Conservation (phyloP, 2,888 invertebrate species). For the Laspeyria flexula region DNA sequence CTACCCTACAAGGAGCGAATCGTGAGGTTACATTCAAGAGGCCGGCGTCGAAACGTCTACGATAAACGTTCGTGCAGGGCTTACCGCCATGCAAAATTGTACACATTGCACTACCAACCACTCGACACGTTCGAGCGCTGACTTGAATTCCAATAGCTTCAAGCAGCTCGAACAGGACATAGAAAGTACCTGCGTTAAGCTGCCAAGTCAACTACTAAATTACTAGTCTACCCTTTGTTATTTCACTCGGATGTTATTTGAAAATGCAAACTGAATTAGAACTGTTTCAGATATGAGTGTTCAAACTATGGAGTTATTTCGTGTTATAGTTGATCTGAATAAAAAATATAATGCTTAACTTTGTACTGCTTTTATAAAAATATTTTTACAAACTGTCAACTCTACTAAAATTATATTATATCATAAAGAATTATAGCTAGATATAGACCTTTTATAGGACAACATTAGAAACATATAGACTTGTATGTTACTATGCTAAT, state of each 20-base stretch:
- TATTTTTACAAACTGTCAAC: too few relatives aligned
- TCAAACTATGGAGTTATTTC: too few relatives aligned
- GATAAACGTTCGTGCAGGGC: conserved; percentile 29
- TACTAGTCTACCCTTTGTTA: background rate
- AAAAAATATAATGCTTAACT: too few relatives aligned
- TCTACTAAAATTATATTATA: too few relatives aligned
- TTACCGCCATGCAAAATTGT: conserved; percentile 27
- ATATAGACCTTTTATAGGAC: too few relatives aligned
- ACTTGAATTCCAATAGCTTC: conserved; percentile 21
- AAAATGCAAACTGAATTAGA: too few relatives aligned
- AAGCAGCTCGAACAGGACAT: conserved; percentile 22
- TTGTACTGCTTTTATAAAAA: too few relatives aligned
- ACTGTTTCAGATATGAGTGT: too few relatives aligned
- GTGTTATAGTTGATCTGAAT: too few relatives aligned
- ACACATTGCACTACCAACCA: conserved; percentile 16
- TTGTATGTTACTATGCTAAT: too few relatives aligned
- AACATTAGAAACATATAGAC: too few relatives aligned
- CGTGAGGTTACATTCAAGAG: conserved; percentile 23
- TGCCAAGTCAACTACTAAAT: background rate
- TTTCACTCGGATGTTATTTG: background rate
- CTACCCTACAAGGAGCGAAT: background rate
- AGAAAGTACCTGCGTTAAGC: conserved; percentile 16
- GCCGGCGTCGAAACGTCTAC: conserved; percentile 33
- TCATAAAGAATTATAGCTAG: too few relatives aligned
- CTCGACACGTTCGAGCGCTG: conserved; percentile 10